Base-by-base conservation (phyloP, 2,888 invertebrate species). In the Aleiodes alternator region DNA sequence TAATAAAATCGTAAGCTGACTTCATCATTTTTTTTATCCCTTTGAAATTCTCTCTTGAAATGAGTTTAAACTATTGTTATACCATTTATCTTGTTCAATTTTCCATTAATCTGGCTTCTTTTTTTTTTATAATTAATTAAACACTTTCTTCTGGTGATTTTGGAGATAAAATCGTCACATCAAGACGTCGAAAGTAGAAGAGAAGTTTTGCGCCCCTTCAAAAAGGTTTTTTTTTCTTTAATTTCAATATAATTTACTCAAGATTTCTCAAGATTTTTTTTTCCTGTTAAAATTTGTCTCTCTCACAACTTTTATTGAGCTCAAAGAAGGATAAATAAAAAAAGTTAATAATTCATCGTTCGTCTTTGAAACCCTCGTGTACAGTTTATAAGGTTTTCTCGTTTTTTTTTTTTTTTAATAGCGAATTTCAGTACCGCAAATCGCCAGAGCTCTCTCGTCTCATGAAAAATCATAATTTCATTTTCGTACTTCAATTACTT, bases 1-100 rank as follows among this genome's bases (percentile, higher is more conserved):
- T 80, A 81, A 82, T 80, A 76, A 77, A 80, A 78, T 80, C 74
- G 76, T 81, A 82, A 81, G 80, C 82, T 78, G 80, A 79, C 80
- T 79, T 80, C 73, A 77, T 78, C 66, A n/a, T 73, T 43, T 8
- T 56, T 64, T 78, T 68, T 73, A 11, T 14, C 1, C 34, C 23
- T 64, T 48, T 29, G 48, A 9, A 77, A 77, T 79, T 75, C 69
- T 80, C 70, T 9, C 11, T n/a, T 16, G 76, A 43, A 16, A 71
- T 48, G 23, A 70, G 53, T 43, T 43, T 16, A 11, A 55, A 34
- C 38, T 9, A 43, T 48, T 56, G 16, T 38, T 23, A 16, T 38
- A 70, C 16, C 56, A 11, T 57, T 57, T 16, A 55, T 23, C 16
- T 16, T 43, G 12, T n/a, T 14, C 16, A 14, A 34, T 23, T 48